Evolutionary conservation across 2,113 vertebrate genomes (phyloP).

Genomic region (Phrynosoma platyrhinos): DNA sequence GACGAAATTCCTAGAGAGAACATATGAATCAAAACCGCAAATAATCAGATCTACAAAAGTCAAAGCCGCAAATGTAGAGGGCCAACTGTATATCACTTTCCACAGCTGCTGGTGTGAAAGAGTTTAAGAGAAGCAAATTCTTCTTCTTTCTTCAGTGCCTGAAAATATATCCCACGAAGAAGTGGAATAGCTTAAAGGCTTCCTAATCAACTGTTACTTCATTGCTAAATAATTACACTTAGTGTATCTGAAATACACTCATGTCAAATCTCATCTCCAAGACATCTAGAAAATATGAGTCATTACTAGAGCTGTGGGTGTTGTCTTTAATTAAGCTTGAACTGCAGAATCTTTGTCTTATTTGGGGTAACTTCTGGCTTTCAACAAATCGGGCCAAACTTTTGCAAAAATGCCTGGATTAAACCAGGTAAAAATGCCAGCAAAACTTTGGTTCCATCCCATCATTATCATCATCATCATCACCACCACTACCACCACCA

Average conservation of each 20-base stretch:
- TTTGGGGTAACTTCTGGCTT: conserved; percentile 2
- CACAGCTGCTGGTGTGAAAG: conserved; percentile 51
- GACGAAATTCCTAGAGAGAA: too few species aligned
- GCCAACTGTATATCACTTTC: too few species aligned
- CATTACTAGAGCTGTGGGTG: conserved; percentile 54
- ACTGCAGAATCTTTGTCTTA: conserved; percentile 25
- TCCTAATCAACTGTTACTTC: conserved; percentile 73
- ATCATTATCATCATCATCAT: too few species aligned
- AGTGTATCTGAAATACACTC: conserved; percentile 61
- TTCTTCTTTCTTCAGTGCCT: conserved; percentile 61
- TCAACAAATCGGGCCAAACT: neutral
- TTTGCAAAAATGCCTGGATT: neutral
- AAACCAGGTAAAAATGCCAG: conserved; percentile 6
- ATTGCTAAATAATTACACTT: conserved; percentile 74
- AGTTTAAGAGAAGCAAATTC: conserved; percentile 66
- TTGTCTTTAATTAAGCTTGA: conserved; percentile 57
- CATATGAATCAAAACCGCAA: too few species aligned
- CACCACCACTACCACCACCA: too few species aligned
- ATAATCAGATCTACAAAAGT: too few species aligned
- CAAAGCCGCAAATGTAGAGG: too few species aligned
- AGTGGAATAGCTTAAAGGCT: conserved; percentile 68
- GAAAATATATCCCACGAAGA: conserved; percentile 58
- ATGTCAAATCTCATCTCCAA: conserved; percentile 57
- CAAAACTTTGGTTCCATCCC: neutral
- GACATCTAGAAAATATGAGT: conserved; percentile 55